phyloP scores from a whole-genome alignment of 2,113 vertebrate genomes.

The Bagarius yarrelli region DNA sequence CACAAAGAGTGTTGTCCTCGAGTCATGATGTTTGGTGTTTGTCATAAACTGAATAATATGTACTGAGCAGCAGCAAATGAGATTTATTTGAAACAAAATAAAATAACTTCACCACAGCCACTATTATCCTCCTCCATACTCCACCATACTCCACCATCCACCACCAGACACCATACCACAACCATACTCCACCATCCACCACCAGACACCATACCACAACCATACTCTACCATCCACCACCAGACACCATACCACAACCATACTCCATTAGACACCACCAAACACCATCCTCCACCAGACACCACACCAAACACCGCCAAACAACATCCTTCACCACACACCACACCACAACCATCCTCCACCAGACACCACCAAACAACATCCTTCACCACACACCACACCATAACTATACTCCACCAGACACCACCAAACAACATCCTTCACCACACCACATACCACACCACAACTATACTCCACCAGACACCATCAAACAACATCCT shows the following conservation, averaged over 20 bases:
- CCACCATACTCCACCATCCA: background rate
- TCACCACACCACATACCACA: background rate
- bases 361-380: background rate
- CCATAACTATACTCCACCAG: background rate
- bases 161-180: no score
- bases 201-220: no score
- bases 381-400: background rate
- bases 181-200: background rate
- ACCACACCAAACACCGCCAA: background rate
- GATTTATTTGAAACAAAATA: slow-evolving; percentile 7
- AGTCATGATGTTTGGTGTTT: slow-evolving; percentile 13
- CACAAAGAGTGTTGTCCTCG: background rate
- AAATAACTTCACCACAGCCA: background rate
- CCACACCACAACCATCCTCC: background rate
- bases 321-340: background rate
- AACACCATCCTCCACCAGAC: background rate
- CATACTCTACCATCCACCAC: background rate
- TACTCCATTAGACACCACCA: background rate
- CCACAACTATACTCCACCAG: background rate
- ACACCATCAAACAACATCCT: background rate
- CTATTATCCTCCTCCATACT: background rate
- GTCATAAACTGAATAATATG: slow-evolving; percentile 11
- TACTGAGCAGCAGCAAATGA: background rate
- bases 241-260: no score
- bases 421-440: background rate